Evolutionary conservation across 2,797 vertebrate genomes (phyloP).

Genomic region (Neomorphus geoffroyi): DNA sequence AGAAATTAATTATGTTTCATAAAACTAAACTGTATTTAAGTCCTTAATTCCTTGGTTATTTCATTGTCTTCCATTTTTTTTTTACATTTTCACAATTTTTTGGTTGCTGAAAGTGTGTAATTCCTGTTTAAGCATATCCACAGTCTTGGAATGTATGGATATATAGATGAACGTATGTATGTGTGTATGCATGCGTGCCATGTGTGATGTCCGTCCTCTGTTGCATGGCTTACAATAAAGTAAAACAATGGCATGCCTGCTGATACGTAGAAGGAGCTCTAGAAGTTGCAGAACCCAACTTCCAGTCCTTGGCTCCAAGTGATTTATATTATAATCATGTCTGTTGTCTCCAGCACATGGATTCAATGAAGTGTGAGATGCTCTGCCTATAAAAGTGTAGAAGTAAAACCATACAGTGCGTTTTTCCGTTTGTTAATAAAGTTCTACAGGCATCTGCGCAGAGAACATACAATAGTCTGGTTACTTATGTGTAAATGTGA

Average conservation of each 20-base stretch:
- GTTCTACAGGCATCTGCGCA: background rate
- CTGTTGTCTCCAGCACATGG: conserved; percentile 3
- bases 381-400: background rate
- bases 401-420: background rate
- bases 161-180: too few relatives aligned
- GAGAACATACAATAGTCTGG: background rate
- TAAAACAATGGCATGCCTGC: background rate
- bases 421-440: conserved; percentile 16
- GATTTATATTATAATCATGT: background rate
- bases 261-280: background rate
- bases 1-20: background rate
- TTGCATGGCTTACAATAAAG: background rate
- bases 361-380: conserved; percentile 18
- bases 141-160: background rate
- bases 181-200: accelerated
- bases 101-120: background rate
- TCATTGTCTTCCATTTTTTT: background rate
- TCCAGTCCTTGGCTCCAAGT: background rate
- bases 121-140: background rate
- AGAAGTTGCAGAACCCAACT: background rate
- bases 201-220: background rate
- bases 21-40: background rate
- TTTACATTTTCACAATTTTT: background rate
- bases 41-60: background rate
- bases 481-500: background rate